Evolutionary conservation across 2,113 vertebrate species (phyloP).

Genomic region (Cercocebus atys): DNA sequence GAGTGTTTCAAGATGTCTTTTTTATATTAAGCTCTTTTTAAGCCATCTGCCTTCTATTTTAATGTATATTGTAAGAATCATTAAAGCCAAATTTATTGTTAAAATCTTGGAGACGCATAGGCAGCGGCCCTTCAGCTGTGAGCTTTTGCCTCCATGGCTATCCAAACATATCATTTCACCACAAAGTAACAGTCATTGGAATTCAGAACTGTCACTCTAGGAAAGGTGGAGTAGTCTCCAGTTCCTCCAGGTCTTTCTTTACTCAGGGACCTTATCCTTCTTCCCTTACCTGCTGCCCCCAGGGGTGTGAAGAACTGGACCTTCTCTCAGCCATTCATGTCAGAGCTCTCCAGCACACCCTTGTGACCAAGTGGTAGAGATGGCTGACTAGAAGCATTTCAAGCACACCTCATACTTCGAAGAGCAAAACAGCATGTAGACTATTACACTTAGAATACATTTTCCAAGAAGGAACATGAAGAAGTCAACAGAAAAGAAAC

Average conservation of each 20-base stretch:
- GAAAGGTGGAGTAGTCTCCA: not conserved
- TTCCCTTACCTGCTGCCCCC: not conserved
- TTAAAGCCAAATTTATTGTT: not conserved
- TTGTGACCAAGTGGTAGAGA: not conserved
- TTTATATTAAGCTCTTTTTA: not conserved
- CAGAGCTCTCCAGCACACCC: not conserved
- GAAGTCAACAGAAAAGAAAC: not conserved
- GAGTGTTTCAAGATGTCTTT: not conserved
- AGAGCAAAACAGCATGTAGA: not conserved
- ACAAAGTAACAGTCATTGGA: not conserved
- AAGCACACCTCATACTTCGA: not conserved
- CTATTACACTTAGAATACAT: not conserved
- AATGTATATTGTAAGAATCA: not conserved
- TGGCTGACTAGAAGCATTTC: not conserved
- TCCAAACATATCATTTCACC: not conserved
- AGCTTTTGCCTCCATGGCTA: not conserved
- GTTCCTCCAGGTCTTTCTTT: not conserved
- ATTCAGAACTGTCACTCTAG: not conserved
- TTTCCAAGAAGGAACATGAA: not conserved
- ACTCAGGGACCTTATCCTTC: not conserved
- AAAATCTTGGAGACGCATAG: not conserved
- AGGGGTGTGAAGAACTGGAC: not conserved
- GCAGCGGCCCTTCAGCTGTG: not conserved
- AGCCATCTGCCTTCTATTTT: not conserved
- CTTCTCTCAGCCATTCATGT: not conserved